Base-by-base conservation (phyloP, 2,888 invertebrate species). In the Eudasyphora cyanicolor region DNA sequence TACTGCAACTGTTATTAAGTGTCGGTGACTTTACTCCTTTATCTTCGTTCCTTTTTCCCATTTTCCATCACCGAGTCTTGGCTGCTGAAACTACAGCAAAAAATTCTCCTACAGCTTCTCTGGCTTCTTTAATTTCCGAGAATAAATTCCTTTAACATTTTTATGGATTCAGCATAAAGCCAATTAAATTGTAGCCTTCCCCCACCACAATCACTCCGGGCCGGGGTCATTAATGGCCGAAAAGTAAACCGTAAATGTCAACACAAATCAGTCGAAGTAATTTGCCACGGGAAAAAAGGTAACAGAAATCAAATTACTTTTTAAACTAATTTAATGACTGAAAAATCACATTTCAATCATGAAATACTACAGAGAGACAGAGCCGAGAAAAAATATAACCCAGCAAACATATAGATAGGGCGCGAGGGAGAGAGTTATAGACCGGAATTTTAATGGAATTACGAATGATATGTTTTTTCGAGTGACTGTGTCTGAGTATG, bases 301-400 rank as follows among this genome's bases (percentile, higher is more conserved):
- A 29, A 35, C 32, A 38, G 3, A 42, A 38, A 67, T 67, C 21
- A 24, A 35, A 64, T 64, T 19, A 64, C 38, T 35, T 35, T n/a
- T 60, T 12, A 24, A 67, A 35, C 67, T 42, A 67, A 67, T 64
- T 64, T 64, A 64, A 42, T 35, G 64, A 35, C 24, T 7, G 60
- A 27, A 24, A 38, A 42, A 67, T 42, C 67, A 42, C 57, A 57
- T 24, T 57, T 57, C 57, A 57, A 57, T 57, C 57, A 14, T 12
- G 57, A 57, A 10, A 49, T 17, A 49, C 5, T 7, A 5, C 24
- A 24, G 54, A 54, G 32, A 8, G 8, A 32, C 32, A 32, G 8
- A 4, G 8, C 32, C 32, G 32, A 32, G n/a, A n/a, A n/a, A n/a
- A 38, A 12, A 38, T 38, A 38, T 2, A 38, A 38, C 38, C n/a